These are phyloP conservation scores for Lanius ludovicianus DNA, from an alignment of 2,113 vertebrate species.

Conservation along the genomic window DNA sequence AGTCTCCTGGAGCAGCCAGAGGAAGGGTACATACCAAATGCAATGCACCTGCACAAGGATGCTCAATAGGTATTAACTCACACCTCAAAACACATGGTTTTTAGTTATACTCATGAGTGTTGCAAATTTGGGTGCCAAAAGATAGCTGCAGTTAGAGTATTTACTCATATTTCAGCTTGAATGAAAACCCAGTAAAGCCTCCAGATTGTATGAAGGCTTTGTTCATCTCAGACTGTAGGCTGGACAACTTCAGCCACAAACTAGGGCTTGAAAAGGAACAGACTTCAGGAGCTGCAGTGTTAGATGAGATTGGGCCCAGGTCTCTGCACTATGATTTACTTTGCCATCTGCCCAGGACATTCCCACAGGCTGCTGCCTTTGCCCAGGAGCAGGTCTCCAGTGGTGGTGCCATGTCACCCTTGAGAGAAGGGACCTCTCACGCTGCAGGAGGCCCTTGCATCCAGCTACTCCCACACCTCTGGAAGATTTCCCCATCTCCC, in stretches of 20 bases:
- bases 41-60: background rate
- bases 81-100: background rate
- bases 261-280: background rate
- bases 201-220: background rate
- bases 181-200: background rate
- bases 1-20: background rate
- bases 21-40: background rate
- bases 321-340: background rate
- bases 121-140: background rate
- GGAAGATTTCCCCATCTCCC: background rate
- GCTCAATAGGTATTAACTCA: background rate
- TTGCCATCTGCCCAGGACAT: background rate
- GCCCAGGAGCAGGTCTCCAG: background rate
- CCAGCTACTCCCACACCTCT: fast-evolving
- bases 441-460: background rate
- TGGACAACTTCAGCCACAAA: background rate
- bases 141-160: background rate
- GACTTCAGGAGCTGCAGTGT: background rate
- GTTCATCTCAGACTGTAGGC: background rate
- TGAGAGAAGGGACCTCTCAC: background rate
- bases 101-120: background rate
- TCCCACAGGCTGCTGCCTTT: background rate
- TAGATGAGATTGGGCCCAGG: background rate
- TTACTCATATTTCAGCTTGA: background rate
- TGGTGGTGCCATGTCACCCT: fast-evolving